Conservation (phyloP, 2,797 vertebrate genomes). For the Diplodus puntazzo region DNA sequence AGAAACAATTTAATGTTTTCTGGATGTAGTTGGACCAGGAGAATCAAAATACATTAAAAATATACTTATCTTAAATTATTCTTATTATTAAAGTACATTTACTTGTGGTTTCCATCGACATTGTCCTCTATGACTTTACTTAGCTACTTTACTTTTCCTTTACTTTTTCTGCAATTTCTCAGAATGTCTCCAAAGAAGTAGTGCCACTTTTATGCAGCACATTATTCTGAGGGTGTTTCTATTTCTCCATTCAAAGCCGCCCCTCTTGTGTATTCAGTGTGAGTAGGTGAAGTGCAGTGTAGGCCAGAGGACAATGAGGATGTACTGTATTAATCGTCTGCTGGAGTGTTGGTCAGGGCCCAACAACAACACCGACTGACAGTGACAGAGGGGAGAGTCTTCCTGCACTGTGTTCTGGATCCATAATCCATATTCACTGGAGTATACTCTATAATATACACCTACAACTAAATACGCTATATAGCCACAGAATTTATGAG, state of each 20-base stretch:
- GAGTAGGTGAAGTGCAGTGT: conserved; percentile 30
- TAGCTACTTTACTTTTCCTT: background rate
- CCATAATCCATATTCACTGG: conserved; percentile 11
- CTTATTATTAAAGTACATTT: background rate
- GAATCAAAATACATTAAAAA: background rate
- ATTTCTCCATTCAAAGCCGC: conserved; percentile 20
- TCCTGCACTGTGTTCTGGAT: conserved; percentile 2
- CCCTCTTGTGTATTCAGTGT: conserved; percentile 57
- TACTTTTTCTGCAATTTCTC: background rate
- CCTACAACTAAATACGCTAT: background rate
- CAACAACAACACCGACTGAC: conserved; percentile 44
- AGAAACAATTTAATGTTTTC: background rate
- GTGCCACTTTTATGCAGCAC: background rate
- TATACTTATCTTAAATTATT: no score
- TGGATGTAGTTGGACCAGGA: background rate
- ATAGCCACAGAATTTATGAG: background rate
- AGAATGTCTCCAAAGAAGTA: background rate
- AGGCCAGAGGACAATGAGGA: conserved; percentile 54
- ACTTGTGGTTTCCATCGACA: background rate
- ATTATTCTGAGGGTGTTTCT: conserved; percentile 25
- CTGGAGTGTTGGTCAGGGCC: conserved; percentile 49
- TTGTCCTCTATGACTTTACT: no score
- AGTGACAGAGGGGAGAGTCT: conserved; percentile 38
- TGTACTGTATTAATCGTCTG: conserved; percentile 67
- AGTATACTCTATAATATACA: conserved; percentile 14